Evolutionary conservation across 2,113 vertebrate species (phyloP).

Genomic region (Pardalotus punctatus): DNA sequence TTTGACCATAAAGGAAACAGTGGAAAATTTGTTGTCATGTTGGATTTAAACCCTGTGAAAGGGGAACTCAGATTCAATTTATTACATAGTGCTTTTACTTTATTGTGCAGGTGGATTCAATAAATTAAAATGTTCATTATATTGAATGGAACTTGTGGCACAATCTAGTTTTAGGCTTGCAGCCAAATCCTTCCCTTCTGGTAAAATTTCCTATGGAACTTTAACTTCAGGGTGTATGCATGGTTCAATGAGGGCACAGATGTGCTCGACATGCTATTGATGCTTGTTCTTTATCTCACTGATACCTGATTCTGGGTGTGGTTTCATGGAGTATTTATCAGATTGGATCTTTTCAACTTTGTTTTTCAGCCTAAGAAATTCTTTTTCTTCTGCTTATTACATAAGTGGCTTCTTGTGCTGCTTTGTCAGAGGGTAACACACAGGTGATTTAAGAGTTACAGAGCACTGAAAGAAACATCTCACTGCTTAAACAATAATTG

Average conservation of each 20-base stretch:
- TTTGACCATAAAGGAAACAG: neutral
- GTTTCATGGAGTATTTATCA: neutral
- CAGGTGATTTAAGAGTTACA: neutral
- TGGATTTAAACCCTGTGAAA: neutral
- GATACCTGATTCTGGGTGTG: neutral
- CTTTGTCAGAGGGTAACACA: neutral
- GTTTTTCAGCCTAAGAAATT: neutral
- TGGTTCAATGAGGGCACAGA: neutral
- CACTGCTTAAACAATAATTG: neutral
- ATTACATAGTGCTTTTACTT: neutral
- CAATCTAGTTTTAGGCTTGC: neutral
- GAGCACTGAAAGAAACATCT: neutral
- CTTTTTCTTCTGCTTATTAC: neutral
- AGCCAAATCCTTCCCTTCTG: neutral
- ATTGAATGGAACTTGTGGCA: neutral
- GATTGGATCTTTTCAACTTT: neutral
- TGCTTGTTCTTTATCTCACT: neutral
- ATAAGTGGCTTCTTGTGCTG: neutral
- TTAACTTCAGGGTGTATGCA: neutral
- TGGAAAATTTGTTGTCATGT: neutral
- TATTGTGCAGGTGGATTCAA: neutral
- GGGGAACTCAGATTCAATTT: neutral
- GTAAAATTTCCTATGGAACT: neutral
- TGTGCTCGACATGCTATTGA: fast-evolving
- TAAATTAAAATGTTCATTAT: conserved; percentile 30